Evolutionary conservation across 1,140 invertebrate genomes (phyloP).

Genomic region (Scaptomyza hsui): DNA sequence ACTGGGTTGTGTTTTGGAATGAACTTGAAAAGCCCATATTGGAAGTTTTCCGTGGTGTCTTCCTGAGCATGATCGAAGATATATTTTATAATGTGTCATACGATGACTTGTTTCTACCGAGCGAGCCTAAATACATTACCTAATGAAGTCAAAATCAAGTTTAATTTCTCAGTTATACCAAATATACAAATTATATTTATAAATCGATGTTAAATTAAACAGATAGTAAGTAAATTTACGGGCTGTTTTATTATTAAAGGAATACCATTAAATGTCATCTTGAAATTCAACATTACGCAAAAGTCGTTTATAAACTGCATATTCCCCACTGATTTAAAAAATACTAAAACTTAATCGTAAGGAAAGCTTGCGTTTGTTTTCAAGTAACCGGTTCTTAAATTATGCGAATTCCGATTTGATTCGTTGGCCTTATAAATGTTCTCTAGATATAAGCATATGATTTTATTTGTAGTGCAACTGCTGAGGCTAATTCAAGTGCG

Average conservation of each 20-base stretch:
- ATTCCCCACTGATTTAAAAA: conserved; percentile 10
- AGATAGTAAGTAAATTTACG: no score
- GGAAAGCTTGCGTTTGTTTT: conserved; percentile 19
- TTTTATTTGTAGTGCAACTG: conserved; percentile 25
- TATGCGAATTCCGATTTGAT: conserved; percentile 27
- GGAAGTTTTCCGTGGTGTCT: conserved; percentile 47
- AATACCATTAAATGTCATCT: conserved; percentile 3
- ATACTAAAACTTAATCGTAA: neutral
- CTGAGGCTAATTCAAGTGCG: conserved; percentile 6
- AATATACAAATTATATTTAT: conserved; percentile 4
- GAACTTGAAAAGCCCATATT: conserved; percentile 62
- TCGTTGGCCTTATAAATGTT: conserved; percentile 31
- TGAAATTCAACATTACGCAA: neutral
- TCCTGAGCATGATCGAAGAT: conserved; percentile 52
- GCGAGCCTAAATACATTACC: neutral
- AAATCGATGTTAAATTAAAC: neutral
- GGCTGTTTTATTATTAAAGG: no score
- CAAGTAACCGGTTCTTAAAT: conserved; percentile 42
- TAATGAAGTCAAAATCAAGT: neutral
- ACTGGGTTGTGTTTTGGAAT: conserved; percentile 69
- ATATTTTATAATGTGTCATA: conserved; percentile 58
- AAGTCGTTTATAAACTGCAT: conserved; percentile 3
- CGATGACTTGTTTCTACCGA: conserved; percentile 59
- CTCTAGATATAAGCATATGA: neutral
- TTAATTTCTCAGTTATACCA: neutral